These are phyloP conservation scores for Cryptocephalus primarius DNA, from an alignment of 2,888 invertebrate genomes.

Conservation along the genomic window DNA sequence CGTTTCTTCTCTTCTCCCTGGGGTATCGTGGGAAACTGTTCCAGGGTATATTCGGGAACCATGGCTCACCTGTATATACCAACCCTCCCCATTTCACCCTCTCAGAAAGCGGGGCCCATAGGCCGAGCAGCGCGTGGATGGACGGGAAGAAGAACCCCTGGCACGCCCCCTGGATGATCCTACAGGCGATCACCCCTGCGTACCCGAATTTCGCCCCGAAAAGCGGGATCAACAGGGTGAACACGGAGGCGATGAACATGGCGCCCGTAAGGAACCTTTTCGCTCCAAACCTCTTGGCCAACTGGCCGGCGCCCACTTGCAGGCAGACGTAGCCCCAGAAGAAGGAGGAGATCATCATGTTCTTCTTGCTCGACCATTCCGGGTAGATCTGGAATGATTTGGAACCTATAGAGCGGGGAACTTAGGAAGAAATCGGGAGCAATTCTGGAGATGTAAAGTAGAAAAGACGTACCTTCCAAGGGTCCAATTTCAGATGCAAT, in stretches of 20 bases:
- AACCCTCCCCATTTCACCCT: conserved; percentile 56
- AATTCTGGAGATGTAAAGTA: too few relatives aligned
- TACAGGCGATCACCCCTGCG: conserved; percentile 48
- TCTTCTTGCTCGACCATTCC: conserved; percentile 12
- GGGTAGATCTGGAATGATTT: conserved; percentile 11
- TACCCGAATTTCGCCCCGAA: conserved; percentile 52
- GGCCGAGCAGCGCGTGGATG: conserved; percentile 62
- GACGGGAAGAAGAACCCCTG: conserved; percentile 66
- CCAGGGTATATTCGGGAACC: too few relatives aligned
- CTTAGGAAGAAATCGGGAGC: too few relatives aligned
- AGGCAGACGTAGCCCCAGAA: conserved; percentile 69
- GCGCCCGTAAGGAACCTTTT: conserved; percentile 51
- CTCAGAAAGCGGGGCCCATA: conserved; percentile 61
- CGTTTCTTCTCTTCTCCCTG: too few relatives aligned
- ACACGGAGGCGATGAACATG: conserved; percentile 48
- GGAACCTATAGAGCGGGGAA: too few relatives aligned
- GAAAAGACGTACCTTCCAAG: too few relatives aligned
- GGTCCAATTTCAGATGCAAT: too few relatives aligned
- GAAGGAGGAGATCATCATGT: conserved; percentile 57
- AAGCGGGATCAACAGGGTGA: conserved; percentile 55
- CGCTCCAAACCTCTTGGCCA: conserved; percentile 65
- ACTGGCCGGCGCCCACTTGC: conserved; percentile 58
- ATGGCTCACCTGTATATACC: conserved; percentile 45
- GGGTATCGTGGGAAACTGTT: too few relatives aligned
- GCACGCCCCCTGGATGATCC: conserved; percentile 61